Conservation (phyloP, 2,113 vertebrate species). For the Psittacus erithacus region DNA sequence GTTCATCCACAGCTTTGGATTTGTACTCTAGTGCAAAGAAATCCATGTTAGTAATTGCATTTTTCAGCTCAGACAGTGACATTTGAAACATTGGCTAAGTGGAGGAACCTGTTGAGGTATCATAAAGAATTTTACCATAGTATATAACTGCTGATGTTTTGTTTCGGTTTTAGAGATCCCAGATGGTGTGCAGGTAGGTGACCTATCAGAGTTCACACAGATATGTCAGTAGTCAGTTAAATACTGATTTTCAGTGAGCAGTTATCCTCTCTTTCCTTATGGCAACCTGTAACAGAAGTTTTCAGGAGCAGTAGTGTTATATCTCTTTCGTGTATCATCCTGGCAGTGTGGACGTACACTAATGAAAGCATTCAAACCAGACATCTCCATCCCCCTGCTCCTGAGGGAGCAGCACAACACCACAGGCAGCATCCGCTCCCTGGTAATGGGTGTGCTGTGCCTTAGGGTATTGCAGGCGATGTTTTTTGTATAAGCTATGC, state of each 20-base stretch:
- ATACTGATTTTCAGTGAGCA: not conserved
- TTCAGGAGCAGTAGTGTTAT: not conserved
- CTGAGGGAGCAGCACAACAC: not conserved
- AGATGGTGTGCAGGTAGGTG: not conserved
- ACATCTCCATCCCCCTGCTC: not conserved
- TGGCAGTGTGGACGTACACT: not conserved
- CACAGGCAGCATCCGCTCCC: not conserved
- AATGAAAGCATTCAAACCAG: fast-evolving
- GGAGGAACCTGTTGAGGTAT: not conserved
- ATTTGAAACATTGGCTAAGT: not conserved
- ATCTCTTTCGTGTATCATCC: not conserved
- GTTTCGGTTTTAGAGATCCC: not conserved
- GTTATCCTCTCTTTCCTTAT: not conserved
- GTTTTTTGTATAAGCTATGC: not conserved
- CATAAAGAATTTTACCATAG: not conserved
- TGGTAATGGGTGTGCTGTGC: not conserved
- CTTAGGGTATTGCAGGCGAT: not conserved
- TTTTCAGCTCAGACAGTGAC: not conserved
- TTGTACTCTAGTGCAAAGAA: not conserved
- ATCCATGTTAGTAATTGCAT: not conserved
- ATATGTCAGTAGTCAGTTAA: not conserved
- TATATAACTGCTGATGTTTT: not conserved
- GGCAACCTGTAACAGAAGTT: not conserved
- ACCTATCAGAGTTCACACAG: not conserved
- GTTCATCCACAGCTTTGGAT: not conserved